These are phyloP conservation scores for Spisula subtruncata DNA, from an alignment of 2,888 invertebrate genomes.

Conservation along the genomic window DNA sequence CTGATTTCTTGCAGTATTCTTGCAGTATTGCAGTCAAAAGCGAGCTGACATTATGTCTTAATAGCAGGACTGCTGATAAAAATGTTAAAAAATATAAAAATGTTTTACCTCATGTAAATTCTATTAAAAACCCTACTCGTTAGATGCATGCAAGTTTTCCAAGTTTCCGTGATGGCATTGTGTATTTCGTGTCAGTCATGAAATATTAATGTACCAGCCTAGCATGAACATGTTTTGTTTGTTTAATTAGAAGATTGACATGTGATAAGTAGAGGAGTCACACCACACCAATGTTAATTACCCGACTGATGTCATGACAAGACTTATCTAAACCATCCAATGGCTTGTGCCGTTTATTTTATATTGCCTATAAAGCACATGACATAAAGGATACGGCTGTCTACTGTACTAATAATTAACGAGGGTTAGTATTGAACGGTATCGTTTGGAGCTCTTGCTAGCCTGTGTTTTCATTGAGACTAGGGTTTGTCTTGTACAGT, in stretches of 20 bases:
- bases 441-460: neutral
- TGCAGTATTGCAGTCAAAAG: neutral
- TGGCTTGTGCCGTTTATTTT: neutral
- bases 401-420: neutral
- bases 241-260: constrained; percentile 11
- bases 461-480: neutral
- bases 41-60: neutral
- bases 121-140: too few relatives aligned
- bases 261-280: neutral
- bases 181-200: neutral
- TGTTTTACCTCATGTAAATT: neutral
- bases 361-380: constrained; percentile 21
- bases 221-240: constrained; percentile 26
- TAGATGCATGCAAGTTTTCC: neutral
- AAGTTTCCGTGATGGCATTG: neutral
- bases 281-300: neutral
- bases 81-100: too few relatives aligned
- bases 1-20: constrained; percentile 18
- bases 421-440: neutral
- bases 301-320: neutral
- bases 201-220: constrained; percentile 35
- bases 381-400: neutral
- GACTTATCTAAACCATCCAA: neutral
- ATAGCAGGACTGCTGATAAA: neutral
- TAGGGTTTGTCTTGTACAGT: too few relatives aligned